phyloP scores from a whole-genome alignment of 2,888 invertebrate species.

The Tachina grossa region DNA sequence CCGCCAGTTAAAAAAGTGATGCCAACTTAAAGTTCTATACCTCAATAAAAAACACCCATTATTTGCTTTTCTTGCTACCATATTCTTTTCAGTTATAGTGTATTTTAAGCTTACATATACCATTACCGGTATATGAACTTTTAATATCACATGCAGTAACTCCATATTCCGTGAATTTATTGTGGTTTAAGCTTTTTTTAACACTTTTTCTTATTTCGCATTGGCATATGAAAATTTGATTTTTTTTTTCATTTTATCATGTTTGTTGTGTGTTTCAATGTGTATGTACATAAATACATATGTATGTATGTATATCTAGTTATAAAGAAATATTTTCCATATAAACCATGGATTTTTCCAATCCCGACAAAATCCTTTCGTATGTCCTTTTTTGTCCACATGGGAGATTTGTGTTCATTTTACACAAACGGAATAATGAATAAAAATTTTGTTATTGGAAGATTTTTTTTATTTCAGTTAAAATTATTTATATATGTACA shows the following conservation, averaged over 20 bases:
- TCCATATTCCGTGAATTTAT: background rate
- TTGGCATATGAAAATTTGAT: constrained; percentile 50
- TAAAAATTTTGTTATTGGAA: constrained; percentile 70
- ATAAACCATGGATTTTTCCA: constrained; percentile 67
- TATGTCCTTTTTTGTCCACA: constrained; percentile 75
- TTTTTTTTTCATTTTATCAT: constrained; percentile 52
- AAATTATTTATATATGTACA: constrained; percentile 28
- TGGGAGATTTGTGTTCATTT: constrained; percentile 81
- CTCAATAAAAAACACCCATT: no score
- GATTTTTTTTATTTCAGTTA: constrained; percentile 45
- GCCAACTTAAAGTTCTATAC: no score
- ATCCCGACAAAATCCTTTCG: constrained; percentile 70
- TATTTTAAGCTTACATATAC: background rate
- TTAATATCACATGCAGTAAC: background rate
- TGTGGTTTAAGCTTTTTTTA: background rate
- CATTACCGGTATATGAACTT: background rate
- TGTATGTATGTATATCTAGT: constrained; percentile 4
- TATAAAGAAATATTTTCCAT: constrained; percentile 46
- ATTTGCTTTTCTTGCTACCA: background rate
- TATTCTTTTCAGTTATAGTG: constrained; percentile 1
- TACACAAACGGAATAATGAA: constrained; percentile 81
- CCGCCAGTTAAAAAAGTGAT: no score
- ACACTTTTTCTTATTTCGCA: background rate
- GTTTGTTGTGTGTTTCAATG: constrained; percentile 4
- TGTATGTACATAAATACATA: no score